Percentiles rank a stretch among this genome's conserved stretches.
phyloP scores from a whole-genome alignment of 2,113 vertebrate species.

The Proteles cristata region DNA sequence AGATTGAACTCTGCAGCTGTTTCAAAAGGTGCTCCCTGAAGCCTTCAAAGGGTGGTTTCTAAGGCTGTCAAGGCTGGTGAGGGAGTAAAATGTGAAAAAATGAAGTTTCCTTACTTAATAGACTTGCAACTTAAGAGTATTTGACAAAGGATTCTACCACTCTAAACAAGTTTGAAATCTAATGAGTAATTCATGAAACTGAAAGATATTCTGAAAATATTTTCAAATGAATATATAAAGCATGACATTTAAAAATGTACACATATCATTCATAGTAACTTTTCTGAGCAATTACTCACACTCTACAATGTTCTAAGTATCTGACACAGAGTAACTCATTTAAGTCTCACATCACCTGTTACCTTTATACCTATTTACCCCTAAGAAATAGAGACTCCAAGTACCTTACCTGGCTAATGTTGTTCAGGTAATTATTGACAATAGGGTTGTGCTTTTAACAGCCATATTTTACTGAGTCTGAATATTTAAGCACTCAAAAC shows the following conservation, averaged over 20 bases:
- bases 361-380: not conserved
- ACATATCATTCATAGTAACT: not conserved
- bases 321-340: not conserved
- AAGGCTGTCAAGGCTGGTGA: not conserved
- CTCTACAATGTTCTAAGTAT: not conserved
- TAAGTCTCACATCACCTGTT: not conserved
- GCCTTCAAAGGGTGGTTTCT: not conserved
- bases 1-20: not conserved
- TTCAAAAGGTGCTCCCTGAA: not conserved
- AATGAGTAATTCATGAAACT: slow-evolving; percentile 19
- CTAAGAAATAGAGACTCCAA: not conserved
- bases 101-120: slow-evolving; percentile 43
- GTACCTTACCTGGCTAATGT: not conserved
- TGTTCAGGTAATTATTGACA: not conserved
- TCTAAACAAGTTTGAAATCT: slow-evolving; percentile 27
- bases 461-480: not conserved
- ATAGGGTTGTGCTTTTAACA: slow-evolving; percentile 20
- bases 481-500: slow-evolving; percentile 28
- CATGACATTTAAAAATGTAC: not conserved
- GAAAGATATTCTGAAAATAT: not conserved
- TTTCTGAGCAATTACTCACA: not conserved
- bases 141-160: slow-evolving; percentile 26
- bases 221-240: not conserved
- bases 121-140: not conserved
- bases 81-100: not conserved